Conservation (phyloP, 2,888 invertebrate species). For the Cancer borealis region DNA sequence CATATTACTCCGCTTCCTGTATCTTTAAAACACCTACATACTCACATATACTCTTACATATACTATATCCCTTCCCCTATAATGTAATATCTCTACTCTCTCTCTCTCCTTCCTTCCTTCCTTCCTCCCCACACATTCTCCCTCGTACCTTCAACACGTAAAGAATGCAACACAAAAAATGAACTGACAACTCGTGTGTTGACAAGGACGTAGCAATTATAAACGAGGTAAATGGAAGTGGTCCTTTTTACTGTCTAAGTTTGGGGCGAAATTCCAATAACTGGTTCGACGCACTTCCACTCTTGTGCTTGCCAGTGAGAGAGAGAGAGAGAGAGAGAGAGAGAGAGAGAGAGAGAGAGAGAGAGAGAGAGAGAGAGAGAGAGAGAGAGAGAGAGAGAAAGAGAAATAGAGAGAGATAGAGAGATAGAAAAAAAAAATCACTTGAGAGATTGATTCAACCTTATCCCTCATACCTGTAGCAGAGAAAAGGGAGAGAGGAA, state of each 20-base stretch:
- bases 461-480: too few relatives aligned
- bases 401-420: too few relatives aligned
- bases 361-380: constrained; percentile 1
- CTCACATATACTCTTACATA: background rate
- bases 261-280: background rate
- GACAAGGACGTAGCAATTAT: background rate
- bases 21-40: background rate
- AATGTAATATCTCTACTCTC: background rate
- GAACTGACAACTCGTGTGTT: background rate
- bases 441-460: too few relatives aligned
- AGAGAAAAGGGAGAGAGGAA: too few relatives aligned
- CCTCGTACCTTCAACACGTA: background rate
- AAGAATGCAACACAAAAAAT: background rate
- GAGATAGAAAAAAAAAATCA: too few relatives aligned
- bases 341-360: constrained; percentile 1
- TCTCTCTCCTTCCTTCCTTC: background rate
- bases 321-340: background rate
- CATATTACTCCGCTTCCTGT: background rate
- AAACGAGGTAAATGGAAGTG: background rate
- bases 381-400: background rate
- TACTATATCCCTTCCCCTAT: background rate
- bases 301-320: background rate
- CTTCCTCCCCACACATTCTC: background rate
- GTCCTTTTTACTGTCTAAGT: background rate
- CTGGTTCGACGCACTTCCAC: background rate